phyloP scores from a whole-genome alignment of 2,797 vertebrate species.

The Danio choprae region DNA sequence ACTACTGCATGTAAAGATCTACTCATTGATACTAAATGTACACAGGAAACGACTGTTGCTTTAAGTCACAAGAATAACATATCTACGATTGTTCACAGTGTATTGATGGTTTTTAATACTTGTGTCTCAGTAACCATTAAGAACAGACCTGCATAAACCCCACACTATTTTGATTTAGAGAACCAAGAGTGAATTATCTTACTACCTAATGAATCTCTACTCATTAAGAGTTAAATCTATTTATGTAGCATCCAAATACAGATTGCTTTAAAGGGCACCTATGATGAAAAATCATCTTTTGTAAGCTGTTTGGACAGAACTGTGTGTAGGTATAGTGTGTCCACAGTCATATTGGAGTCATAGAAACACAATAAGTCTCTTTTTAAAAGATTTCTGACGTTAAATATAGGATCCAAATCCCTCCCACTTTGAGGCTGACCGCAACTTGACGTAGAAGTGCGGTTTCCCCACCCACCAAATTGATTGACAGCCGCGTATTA shows the following conservation, averaged over 20 bases:
- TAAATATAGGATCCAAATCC: too few relatives aligned
- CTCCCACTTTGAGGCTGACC: too few relatives aligned
- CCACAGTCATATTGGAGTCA: too few relatives aligned
- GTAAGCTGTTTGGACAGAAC: too few relatives aligned
- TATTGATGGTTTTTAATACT: not conserved
- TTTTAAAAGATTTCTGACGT: too few relatives aligned
- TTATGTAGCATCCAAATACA: not conserved
- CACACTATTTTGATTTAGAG: slow-evolving; percentile 2
- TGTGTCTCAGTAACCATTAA: not conserved
- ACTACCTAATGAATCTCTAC: not conserved
- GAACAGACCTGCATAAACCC: not conserved
- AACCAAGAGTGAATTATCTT: not conserved
- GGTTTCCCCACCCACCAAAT: too few relatives aligned
- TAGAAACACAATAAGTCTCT: too few relatives aligned
- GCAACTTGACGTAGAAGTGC: too few relatives aligned
- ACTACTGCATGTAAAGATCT: not conserved
- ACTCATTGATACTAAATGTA: slow-evolving; percentile 13
- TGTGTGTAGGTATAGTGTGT: too few relatives aligned
- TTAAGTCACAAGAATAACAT: slow-evolving; percentile 10
- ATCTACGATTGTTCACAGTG: slow-evolving; percentile 6
- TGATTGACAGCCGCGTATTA: too few relatives aligned
- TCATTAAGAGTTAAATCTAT: not conserved
- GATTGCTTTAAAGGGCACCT: not conserved
- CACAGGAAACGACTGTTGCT: slow-evolving; percentile 13
- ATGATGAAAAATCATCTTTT: too few relatives aligned